Conservation (phyloP, 2,113 vertebrate genomes). For the Trichechus manatus region DNA sequence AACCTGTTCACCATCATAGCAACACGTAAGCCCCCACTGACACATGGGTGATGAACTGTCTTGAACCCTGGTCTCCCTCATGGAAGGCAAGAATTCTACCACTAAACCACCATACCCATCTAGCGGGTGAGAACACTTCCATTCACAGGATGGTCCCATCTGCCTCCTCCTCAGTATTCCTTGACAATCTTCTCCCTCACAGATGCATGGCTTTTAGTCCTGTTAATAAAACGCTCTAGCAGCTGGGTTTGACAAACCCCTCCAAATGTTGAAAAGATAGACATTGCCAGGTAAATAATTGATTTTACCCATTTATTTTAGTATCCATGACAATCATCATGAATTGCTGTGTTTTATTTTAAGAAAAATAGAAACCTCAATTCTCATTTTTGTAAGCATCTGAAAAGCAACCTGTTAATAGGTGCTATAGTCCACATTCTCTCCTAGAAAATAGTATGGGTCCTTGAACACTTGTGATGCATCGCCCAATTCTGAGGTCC, state of each 20-base stretch:
- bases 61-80: not conserved
- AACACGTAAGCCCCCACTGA: not conserved
- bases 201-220: not conserved
- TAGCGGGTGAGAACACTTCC: not conserved
- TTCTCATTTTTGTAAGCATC: not conserved
- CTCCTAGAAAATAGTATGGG: not conserved
- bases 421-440: not conserved
- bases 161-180: not conserved
- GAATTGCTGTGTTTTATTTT: conserved; percentile 39
- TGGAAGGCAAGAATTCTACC: not conserved
- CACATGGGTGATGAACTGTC: too few species aligned
- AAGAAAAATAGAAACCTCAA: conserved; percentile 32
- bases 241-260: conserved; percentile 51
- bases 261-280: conserved; percentile 64
- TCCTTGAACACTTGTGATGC: not conserved
- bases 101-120: not conserved
- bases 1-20: not conserved
- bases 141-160: not conserved
- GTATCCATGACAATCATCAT: conserved; percentile 62
- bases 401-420: conserved; percentile 22
- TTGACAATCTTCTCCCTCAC: not conserved
- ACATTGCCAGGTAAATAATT: conserved; percentile 59
- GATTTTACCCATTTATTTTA: conserved; percentile 64
- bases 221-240: conserved; percentile 24
- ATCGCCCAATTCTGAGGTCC: not conserved